Evolutionary conservation across 2,113 vertebrate genomes (phyloP), one percentile per base, ranked within the genome.

Genomic region (Calonectris borealis): DNA sequence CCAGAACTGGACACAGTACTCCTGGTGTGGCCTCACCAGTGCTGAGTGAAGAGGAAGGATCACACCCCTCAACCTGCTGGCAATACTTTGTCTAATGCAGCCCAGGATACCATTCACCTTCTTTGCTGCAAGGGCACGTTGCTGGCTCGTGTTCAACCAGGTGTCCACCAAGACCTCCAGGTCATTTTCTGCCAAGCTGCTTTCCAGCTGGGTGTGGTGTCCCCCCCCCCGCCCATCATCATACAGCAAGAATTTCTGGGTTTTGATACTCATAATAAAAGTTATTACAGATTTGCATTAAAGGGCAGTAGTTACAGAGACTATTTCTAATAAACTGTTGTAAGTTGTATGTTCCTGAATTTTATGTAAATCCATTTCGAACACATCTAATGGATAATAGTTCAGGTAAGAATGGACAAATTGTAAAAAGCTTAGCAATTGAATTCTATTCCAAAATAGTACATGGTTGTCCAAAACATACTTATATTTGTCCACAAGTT

Each of bases 191-290:
- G 58, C 18, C 13, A 77, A 46, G 42, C 7, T 52, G 6, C 5
- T 81, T 85, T 81, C 31, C 58, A 62, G 25, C 13, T 68, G 0
- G 0, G 4, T 70, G 8, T 16, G 6, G 2, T 36, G 16, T 69
- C 6, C 16, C 9, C 3, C 7, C 4, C 2, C 4, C 10, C 0
- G 7, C 15, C 31, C 15, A 20, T 48, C 12, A 82, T 13, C 46
- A 52, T 1, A 48, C 1, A 61, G 9, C 8, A 76, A 26, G 13
- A 46, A 76, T 55, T 65, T 79, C 13, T 55, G 27, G 5, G 3
- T 4, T 76, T 75, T 80, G 21, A 57, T 66, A 38, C 5, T 60
- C 15, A 15, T 2, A 65, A 44, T 29, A 44, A 76, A 87, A 66
- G 21, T 76, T 70, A 46, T 38, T 38, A 65, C 7, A 57, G 21